A percentile compares a stretch with the other conserved stretches of the same genome.
Conservation (phyloP, 1,140 invertebrate species). For the Galleria mellonella region DNA sequence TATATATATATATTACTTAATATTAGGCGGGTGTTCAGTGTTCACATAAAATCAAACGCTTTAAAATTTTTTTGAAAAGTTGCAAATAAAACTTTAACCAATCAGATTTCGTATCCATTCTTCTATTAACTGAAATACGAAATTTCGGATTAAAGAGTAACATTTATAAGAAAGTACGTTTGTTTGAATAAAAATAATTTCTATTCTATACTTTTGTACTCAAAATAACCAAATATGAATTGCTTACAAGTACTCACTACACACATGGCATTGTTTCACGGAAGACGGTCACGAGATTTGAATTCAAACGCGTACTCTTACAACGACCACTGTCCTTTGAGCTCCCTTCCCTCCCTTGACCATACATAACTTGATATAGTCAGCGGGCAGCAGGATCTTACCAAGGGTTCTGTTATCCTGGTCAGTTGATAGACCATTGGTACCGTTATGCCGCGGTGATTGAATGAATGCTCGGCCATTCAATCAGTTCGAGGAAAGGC, state of each 20-base stretch:
- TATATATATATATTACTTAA: too few species aligned
- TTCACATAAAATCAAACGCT: too few species aligned
- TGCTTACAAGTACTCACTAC: slow-evolving; percentile 5
- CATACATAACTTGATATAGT: background rate
- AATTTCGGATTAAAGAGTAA: too few species aligned
- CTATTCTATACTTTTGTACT: too few species aligned
- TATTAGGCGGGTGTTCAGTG: too few species aligned
- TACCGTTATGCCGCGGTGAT: slow-evolving; percentile 22
- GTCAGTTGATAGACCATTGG: slow-evolving; percentile 14
- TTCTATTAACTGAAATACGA: too few species aligned
- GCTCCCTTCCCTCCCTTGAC: background rate
- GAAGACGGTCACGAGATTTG: slow-evolving; percentile 20
- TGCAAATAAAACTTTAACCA: too few species aligned
- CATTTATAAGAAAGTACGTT: too few species aligned
- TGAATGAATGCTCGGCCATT: slow-evolving; percentile 25
- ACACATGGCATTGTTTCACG: slow-evolving; percentile 19
- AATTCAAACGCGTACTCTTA: slow-evolving; percentile 15
- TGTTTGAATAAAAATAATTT: too few species aligned
- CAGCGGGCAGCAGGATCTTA: background rate
- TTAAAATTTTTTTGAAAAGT: too few species aligned
- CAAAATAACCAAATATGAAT: slow-evolving; percentile 14
- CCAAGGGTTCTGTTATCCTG: background rate
- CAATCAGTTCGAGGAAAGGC: slow-evolving; percentile 23
- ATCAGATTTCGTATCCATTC: too few species aligned
- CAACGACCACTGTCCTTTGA: background rate